Percentiles rank a stretch among this genome's conserved stretches.
Evolutionary conservation across 2,888 invertebrate genomes (phyloP).

Genomic region (Hydrotaea diabolus): DNA sequence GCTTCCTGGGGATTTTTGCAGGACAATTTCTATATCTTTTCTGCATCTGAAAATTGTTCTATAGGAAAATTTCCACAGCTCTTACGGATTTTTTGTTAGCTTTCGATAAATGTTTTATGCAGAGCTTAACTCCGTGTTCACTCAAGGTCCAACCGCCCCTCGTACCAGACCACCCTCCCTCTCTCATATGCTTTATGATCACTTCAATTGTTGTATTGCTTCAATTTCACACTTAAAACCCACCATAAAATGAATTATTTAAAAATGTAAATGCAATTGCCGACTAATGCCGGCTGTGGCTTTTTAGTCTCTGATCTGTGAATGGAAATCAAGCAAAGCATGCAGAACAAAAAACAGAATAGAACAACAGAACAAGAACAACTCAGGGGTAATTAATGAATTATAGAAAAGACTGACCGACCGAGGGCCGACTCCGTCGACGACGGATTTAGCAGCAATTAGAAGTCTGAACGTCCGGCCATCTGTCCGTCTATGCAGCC

Average conservation of each 20-base stretch:
- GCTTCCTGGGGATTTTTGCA: no score
- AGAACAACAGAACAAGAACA: background rate
- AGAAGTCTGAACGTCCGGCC: background rate
- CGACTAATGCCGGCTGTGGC: background rate
- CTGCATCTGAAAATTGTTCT: no score
- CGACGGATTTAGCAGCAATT: background rate
- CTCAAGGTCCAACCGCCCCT: no score
- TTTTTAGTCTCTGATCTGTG: background rate
- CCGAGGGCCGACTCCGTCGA: background rate
- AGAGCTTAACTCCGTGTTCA: no score
- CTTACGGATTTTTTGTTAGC: no score
- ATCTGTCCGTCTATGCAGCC: background rate
- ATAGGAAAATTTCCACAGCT: no score
- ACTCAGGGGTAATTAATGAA: constrained; percentile 29
- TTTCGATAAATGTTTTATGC: no score
- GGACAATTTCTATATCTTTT: no score
- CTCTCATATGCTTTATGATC: background rate
- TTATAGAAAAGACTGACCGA: constrained; percentile 5
- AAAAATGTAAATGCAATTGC: background rate
- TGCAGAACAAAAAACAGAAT: background rate
- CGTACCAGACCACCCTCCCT: background rate
- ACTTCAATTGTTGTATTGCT: background rate
- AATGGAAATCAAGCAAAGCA: background rate
- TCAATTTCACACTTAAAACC: background rate
- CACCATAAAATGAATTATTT: constrained; percentile 17